phyloP scores from a whole-genome alignment of 2,113 vertebrate genomes.

The Axis porcinus region DNA sequence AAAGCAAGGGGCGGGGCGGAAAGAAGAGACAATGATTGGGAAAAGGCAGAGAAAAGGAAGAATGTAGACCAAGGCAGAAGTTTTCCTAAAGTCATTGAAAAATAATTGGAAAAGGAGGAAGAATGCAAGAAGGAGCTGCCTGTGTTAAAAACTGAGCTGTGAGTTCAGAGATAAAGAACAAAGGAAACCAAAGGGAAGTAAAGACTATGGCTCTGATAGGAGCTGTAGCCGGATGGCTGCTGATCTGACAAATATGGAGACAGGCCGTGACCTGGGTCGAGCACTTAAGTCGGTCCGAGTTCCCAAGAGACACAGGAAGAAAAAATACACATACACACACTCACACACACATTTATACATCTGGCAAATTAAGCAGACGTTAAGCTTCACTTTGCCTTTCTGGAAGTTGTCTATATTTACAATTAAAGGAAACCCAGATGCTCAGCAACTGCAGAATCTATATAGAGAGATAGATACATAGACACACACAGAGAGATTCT shows the following conservation, averaged over 20 bases:
- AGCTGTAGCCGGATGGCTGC: neutral
- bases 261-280: rapidly evolving
- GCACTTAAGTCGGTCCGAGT: neutral
- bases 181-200: neutral
- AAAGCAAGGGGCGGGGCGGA: neutral
- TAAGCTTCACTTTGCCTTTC: neutral
- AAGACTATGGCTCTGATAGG: neutral
- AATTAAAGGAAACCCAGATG: neutral
- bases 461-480: neutral
- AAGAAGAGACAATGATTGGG: neutral
- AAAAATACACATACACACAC: neutral
- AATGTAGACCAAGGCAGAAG: neutral
- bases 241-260: neutral
- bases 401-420: neutral
- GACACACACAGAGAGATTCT: neutral
- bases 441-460: neutral
- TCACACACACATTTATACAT: neutral
- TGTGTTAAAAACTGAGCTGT: neutral
- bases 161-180: neutral
- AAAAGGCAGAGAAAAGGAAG: neutral
- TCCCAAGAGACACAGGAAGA: neutral
- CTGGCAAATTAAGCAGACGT: neutral
- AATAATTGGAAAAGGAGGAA: neutral
- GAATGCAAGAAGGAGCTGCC: neutral
- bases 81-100: neutral